Base-by-base conservation (phyloP, 2,113 vertebrate genomes). In the Spilogale gracilis region DNA sequence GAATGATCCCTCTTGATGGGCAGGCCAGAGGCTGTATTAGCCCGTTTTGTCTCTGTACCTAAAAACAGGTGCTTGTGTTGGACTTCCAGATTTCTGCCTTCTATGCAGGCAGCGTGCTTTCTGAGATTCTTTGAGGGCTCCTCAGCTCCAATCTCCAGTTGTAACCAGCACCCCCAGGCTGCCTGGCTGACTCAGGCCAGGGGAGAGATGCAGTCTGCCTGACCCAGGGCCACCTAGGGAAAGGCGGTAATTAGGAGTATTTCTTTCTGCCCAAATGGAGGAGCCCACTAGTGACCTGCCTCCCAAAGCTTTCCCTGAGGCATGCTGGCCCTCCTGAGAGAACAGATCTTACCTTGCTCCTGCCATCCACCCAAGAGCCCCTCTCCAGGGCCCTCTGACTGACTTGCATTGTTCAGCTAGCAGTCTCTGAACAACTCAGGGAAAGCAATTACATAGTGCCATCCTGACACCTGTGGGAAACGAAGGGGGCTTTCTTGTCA, bases 381-480 rank as follows among this genome's bases (percentile, higher is more conserved):
- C 43, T 79, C 7, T 76, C 73, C 50, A 25, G 81, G 82, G 13
- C 9, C 9, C 84, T 74, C 21, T 13, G 52, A 20, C 32, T 7
- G 45, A 43, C 65, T 78, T 45, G 5, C 3, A 58, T 45, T 71
- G 23, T 84, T 67, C 38, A 32, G 32, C 76, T 65, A 79, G 60
- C 63, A 67, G 84, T 60, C 2, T 38, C 82, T 79, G 97, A 30
- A 60, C 74, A 81, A 63, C 52, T 20, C 54, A 38, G 63, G 45
- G 82, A 43, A 58, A 78, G 11, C 0, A 56, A 95, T 95, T 96
- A 58, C 32, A 4, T 48, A 6, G 97, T 91, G 82, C 94, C 96
- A 97, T 96, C 91, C 30, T 97, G 96, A 97, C 98, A 97, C 91
- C 98, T 97, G 56, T 83, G 89, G 98, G 97, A 83, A 52, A 45